phyloP scores from a whole-genome alignment of 2,888 invertebrate genomes.

The Caenorhabditis angaria region DNA sequence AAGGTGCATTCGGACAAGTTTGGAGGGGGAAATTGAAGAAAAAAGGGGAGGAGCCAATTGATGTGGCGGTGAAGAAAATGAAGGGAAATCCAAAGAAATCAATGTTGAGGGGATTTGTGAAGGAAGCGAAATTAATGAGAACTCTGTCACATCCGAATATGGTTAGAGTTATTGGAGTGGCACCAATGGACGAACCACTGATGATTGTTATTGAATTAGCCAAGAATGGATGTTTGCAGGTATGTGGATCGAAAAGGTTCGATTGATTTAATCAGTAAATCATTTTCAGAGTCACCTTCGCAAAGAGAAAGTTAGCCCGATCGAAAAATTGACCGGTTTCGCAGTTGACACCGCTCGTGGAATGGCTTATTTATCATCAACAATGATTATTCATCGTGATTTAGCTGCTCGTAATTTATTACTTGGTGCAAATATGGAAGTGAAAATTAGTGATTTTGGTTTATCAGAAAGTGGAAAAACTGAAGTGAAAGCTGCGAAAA shows the following conservation, averaged over 20 bases:
- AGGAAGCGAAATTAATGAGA: slow-evolving; percentile 46
- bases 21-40: slow-evolving; percentile 29
- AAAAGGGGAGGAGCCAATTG: neutral
- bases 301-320: slow-evolving; percentile 17
- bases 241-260: no score
- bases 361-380: no score
- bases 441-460: no score
- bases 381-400: no score
- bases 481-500: no score
- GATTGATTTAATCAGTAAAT: no score
- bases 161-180: slow-evolving; percentile 44
- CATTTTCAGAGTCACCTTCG: slow-evolving; percentile 33
- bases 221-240: no score
- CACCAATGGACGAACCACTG: slow-evolving; percentile 45
- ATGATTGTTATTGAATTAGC: slow-evolving; percentile 49
- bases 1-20: no score
- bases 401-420: no score
- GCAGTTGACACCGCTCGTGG: slow-evolving; percentile 24
- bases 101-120: slow-evolving; percentile 32
- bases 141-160: slow-evolving; percentile 36
- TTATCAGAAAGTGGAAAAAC: no score
- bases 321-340: slow-evolving; percentile 21
- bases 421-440: no score
- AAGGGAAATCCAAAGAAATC: slow-evolving; percentile 40
- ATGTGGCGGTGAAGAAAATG: slow-evolving; percentile 45